Evolutionary conservation across 2,113 vertebrate genomes (phyloP).

Genomic region (Xiphias gladius): DNA sequence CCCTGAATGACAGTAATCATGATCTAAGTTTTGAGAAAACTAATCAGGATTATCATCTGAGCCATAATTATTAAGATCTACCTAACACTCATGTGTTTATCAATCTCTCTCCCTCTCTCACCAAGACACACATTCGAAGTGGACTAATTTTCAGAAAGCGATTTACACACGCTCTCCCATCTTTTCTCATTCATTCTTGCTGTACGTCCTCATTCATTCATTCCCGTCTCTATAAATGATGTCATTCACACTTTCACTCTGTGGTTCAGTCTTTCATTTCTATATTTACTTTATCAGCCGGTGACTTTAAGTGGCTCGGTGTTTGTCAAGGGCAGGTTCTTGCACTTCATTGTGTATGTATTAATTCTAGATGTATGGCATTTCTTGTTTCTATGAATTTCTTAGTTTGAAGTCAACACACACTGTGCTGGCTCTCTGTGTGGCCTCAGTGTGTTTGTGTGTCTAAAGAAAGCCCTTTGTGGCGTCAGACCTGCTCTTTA

Average conservation of each 20-base stretch:
- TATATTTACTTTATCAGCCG: not conserved
- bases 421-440: not conserved
- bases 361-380: not conserved
- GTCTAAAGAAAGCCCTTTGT: slow-evolving; percentile 63
- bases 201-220: not conserved
- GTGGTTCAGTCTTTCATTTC: too few species aligned
- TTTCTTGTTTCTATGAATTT: not conserved
- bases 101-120: too few species aligned
- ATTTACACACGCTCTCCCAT: too few species aligned
- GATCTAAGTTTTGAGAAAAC: too few species aligned
- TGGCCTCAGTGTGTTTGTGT: slow-evolving; percentile 40
- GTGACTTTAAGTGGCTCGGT: not conserved
- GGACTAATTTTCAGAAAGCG: too few species aligned
- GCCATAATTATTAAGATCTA: not conserved
- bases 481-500: slow-evolving; percentile 66
- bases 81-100: too few species aligned
- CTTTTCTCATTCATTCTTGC: too few species aligned
- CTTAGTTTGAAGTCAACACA: not conserved
- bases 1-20: too few species aligned
- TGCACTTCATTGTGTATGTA: too few species aligned
- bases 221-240: not conserved
- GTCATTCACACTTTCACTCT: too few species aligned
- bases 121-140: not conserved
- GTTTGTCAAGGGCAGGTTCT: not conserved
- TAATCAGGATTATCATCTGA: not conserved